These are phyloP conservation scores for Gallinago undulata DNA, from an alignment of 2,113 vertebrate genomes.

Conservation along the genomic window DNA sequence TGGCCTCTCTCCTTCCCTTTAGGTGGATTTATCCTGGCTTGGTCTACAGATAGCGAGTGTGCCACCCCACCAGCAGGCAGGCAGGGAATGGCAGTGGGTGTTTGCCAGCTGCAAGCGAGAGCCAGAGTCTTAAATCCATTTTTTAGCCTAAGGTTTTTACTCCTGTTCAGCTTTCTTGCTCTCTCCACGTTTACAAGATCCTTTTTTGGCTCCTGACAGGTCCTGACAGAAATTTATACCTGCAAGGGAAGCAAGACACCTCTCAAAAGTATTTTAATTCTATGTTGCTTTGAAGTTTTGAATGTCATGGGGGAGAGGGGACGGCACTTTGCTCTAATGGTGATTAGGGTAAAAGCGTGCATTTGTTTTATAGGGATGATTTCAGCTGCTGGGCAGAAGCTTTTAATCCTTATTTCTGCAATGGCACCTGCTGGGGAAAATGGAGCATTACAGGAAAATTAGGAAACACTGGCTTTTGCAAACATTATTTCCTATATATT, in stretches of 20 bases:
- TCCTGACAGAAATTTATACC: not conserved
- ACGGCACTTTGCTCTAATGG: too few relatives aligned
- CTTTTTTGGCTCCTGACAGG: not conserved
- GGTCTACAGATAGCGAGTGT: too few relatives aligned
- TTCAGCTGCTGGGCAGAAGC: not conserved
- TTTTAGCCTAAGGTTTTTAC: not conserved
- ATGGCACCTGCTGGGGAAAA: not conserved
- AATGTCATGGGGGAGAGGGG: not conserved
- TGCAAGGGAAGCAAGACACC: not conserved
- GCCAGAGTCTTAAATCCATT: not conserved
- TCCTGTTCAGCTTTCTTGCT: not conserved
- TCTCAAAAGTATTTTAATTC: not conserved
- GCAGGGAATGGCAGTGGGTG: not conserved
- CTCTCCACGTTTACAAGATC: not conserved
- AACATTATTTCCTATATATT: rapidly evolving
- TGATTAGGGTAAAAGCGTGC: not conserved
- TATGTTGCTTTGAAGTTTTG: not conserved
- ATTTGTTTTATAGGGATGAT: not conserved
- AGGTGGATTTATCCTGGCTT: not conserved
- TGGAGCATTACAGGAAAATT: not conserved
- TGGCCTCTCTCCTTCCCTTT: not conserved
- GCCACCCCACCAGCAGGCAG: not conserved
- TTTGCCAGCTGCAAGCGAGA: not conserved
- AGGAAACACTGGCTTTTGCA: not conserved
- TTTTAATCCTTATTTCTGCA: not conserved